Percentiles rank a stretch among this genome's conserved stretches.
phyloP scores from a whole-genome alignment of 2,888 invertebrate genomes.

The Unio pictorum region DNA sequence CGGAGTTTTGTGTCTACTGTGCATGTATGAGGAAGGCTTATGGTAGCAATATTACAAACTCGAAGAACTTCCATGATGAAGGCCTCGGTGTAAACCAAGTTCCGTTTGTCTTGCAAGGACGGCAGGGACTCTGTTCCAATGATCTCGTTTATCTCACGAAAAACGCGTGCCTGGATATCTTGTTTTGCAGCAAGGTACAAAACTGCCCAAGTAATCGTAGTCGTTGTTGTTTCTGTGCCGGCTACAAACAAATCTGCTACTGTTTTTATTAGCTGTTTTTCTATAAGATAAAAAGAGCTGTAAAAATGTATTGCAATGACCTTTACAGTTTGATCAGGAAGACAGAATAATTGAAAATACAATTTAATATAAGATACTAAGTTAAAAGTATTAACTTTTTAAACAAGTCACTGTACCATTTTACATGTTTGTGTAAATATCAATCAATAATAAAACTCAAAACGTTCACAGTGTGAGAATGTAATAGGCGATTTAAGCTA shows the following conservation, averaged over 20 bases:
- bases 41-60: not conserved
- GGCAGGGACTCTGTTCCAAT: not conserved
- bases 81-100: conserved; percentile 2
- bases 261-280: not conserved
- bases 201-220: conserved; percentile 5
- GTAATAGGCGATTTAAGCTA: too few species aligned
- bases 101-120: conserved; percentile 1
- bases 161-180: not conserved
- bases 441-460: too few species aligned
- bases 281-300: not conserved
- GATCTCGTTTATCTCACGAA: conserved; percentile 1
- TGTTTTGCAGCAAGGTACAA: not conserved
- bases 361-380: too few species aligned
- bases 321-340: too few species aligned
- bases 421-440: too few species aligned
- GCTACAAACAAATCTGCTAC: not conserved
- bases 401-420: too few species aligned
- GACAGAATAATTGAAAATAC: too few species aligned
- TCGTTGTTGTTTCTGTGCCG: conserved; percentile 3
- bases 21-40: not conserved
- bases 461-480: too few species aligned
- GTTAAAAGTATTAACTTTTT: too few species aligned
- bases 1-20: not conserved
- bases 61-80: not conserved
- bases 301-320: too few species aligned